A percentile compares a stretch with the other conserved stretches of the same genome.
Evolutionary conservation across 2,797 vertebrate species (phyloP).

Genomic region (Pseudochaenichthys georgianus): DNA sequence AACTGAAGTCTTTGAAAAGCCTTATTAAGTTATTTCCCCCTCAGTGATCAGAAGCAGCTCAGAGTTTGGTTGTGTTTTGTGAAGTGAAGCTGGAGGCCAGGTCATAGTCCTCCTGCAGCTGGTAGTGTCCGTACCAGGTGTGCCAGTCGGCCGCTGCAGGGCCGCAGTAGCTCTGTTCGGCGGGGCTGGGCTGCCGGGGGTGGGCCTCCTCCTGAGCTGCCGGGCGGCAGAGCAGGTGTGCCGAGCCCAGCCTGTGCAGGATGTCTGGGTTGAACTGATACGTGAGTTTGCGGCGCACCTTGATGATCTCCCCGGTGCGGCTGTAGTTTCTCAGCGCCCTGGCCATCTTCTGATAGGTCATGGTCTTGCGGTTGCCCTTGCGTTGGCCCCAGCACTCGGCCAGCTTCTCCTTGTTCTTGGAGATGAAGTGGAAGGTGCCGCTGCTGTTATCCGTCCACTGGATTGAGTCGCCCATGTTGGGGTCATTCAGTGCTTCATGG

Average conservation of each 20-base stretch:
- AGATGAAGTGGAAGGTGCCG: constrained; percentile 96
- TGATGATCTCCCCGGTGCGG: constrained; percentile 95
- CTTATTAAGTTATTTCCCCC: not conserved
- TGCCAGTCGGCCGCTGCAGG: constrained; percentile 85
- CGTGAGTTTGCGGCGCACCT: constrained; percentile 96
- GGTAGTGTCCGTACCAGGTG: constrained; percentile 84
- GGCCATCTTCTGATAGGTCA: constrained; percentile 99
- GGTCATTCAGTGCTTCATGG: constrained; percentile 91
- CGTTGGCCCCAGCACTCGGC: constrained; percentile 96
- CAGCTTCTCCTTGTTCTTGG: constrained; percentile 98
- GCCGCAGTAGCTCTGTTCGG: constrained; percentile 80
- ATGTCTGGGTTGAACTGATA: constrained; percentile 95
- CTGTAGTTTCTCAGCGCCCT: constrained; percentile 96
- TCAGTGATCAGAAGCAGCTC: constrained; percentile 17
- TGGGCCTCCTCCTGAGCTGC: constrained; percentile 68
- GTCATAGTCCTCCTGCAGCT: constrained; percentile 84
- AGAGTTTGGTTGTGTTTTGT: constrained; percentile 63
- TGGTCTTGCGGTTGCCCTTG: constrained; percentile 98
- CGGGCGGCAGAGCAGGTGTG: constrained; percentile 60
- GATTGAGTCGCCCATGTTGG: constrained; percentile 94
- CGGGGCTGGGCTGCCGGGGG: constrained; percentile 47
- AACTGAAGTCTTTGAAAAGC: constrained; percentile 3
- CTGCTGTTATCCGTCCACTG: constrained; percentile 94
- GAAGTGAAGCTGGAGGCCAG: constrained; percentile 81
- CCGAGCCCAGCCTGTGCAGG: constrained; percentile 89